Evolutionary conservation across 1,140 invertebrate genomes (phyloP).

Genomic region (Bombyx mori): ASM3026992v2 NC_085110.1:14944001-14944500

Average conservation of each 20-base stretch:
- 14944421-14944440: not conserved
- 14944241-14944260: constrained; percentile 3
- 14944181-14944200: not conserved
- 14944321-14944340: not conserved
- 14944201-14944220: constrained; percentile 14
- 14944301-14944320: not conserved
- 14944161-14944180: not conserved
- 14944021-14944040: no score
- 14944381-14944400: constrained; percentile 21
- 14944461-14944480: not conserved
- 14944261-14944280: not conserved
- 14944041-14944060: no score
- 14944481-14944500: constrained; percentile 2
- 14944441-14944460: constrained; percentile 7
- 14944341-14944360: constrained; percentile 15
- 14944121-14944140: constrained; percentile 12
- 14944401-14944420: not conserved
- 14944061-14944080: no score
- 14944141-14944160: constrained; percentile 14
- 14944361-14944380: constrained; percentile 15
- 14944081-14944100: constrained; percentile 24
- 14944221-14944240: not conserved
- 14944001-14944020: no score
- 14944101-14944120: constrained; percentile 32
- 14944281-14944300: constrained; percentile 1